Evolutionary conservation across 2,888 invertebrate species (phyloP).

Genomic region (Alentia gelatinosa): DNA sequence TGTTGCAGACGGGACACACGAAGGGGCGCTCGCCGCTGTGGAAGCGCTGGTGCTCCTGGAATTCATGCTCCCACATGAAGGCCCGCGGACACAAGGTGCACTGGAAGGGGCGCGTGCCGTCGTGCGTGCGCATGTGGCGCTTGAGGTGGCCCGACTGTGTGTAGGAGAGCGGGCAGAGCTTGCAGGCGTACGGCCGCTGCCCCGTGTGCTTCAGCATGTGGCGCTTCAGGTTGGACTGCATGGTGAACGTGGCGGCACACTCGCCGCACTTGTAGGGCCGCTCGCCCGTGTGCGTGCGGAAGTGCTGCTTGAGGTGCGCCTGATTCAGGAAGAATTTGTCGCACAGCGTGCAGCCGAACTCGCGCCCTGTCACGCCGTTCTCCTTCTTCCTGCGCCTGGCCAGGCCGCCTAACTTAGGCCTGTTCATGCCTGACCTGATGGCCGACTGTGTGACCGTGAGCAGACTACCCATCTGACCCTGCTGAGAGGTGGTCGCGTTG

Average conservation of each 20-base stretch:
- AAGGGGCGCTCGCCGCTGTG: conserved; percentile 6
- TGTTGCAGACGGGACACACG: conserved; percentile 24
- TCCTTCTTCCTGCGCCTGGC: conserved; percentile 3
- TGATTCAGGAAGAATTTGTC: conserved; percentile 39
- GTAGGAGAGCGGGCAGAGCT: background rate
- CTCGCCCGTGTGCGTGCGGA: conserved; percentile 10
- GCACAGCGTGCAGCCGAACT: conserved; percentile 33
- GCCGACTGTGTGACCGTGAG: background rate
- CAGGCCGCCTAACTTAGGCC: background rate
- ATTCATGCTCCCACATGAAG: conserved; percentile 38
- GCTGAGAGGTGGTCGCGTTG: background rate
- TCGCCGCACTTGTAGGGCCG: background rate
- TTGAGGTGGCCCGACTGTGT: conserved; percentile 17
- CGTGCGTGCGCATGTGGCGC: conserved; percentile 23
- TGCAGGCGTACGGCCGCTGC: background rate
- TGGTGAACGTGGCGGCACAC: conserved; percentile 11
- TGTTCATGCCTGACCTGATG: background rate
- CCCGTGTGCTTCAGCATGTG: conserved; percentile 32
- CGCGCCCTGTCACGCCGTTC: conserved; percentile 6
- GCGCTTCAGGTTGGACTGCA: conserved; percentile 20
- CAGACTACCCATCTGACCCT: background rate
- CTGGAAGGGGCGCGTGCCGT: background rate
- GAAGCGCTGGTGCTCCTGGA: conserved; percentile 34
- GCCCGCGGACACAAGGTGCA: background rate
- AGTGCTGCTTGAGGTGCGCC: conserved; percentile 24